Conservation (phyloP, 2,888 invertebrate genomes). For the Netelia melanura region DNA sequence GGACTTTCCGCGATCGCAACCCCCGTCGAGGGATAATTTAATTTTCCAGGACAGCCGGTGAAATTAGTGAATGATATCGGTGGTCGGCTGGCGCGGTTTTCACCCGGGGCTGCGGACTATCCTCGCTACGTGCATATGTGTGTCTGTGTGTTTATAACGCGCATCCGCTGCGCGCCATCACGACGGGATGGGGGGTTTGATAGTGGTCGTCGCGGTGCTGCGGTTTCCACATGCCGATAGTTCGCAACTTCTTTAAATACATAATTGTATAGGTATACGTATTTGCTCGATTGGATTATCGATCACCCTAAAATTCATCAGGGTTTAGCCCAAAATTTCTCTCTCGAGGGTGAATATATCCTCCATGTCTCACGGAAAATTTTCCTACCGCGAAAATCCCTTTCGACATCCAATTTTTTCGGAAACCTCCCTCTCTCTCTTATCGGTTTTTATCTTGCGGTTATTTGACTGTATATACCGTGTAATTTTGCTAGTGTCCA, state of each 20-base stretch:
- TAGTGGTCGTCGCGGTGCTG: slow-evolving; percentile 23
- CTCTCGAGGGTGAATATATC: background rate
- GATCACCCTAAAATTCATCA: slow-evolving; percentile 30
- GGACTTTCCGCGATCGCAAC: slow-evolving; percentile 45
- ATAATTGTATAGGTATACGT: background rate
- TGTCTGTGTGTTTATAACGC: background rate
- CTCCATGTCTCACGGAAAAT: background rate
- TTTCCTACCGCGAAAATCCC: background rate
- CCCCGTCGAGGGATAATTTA: slow-evolving; percentile 76
- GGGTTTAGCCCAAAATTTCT: background rate
- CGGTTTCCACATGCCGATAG: slow-evolving; percentile 48
- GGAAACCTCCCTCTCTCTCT: background rate
- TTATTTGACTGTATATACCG: slow-evolving; percentile 7
- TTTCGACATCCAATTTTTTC: background rate
- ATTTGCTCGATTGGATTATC: slow-evolving; percentile 11
- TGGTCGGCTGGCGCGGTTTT: slow-evolving; percentile 58
- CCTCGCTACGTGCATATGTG: background rate
- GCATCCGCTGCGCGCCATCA: background rate
- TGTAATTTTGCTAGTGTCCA: slow-evolving; percentile 24
- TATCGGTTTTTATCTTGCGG: slow-evolving; percentile 3
- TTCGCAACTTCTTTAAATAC: slow-evolving; percentile 39
- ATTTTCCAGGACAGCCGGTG: slow-evolving; percentile 75
- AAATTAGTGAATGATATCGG: slow-evolving; percentile 78
- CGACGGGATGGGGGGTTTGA: background rate
- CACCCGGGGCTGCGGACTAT: slow-evolving; percentile 22